These are phyloP conservation scores for Cecidostiba fungosa DNA, from an alignment of 2,888 invertebrate genomes.

Conservation along the genomic window DNA sequence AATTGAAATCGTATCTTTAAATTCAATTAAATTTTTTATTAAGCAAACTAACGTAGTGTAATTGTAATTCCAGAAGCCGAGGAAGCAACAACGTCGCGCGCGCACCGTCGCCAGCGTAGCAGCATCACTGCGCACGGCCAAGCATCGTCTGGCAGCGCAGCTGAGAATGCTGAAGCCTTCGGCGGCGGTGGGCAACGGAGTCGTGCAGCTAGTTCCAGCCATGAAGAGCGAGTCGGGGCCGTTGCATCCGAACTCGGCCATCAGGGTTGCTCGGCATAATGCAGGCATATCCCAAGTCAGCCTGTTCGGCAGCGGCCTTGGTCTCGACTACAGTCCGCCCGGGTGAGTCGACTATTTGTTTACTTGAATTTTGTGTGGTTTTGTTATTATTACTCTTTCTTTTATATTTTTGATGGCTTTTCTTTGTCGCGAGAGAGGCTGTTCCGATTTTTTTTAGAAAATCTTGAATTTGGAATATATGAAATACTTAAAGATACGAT, in stretches of 20 bases:
- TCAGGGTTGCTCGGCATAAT: conserved; percentile 72
- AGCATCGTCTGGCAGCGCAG: conserved; percentile 81
- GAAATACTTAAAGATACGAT: too few relatives aligned
- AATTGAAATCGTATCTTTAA: conserved; percentile 15
- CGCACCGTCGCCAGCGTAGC: conserved; percentile 72
- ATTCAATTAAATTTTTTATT: conserved; percentile 5
- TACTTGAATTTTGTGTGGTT: not conserved
- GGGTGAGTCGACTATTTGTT: conserved; percentile 71
- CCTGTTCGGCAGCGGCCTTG: conserved; percentile 86
- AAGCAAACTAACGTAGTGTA: not conserved
- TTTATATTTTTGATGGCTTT: not conserved
- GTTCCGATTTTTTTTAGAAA: conserved; percentile 45
- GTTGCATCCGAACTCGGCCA: conserved; percentile 63
- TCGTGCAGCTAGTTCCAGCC: conserved; percentile 65
- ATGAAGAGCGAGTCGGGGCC: conserved; percentile 66
- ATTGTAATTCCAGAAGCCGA: conserved; percentile 69
- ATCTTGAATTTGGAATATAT: not conserved
- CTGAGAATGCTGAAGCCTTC: conserved; percentile 78
- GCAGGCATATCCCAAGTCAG: conserved; percentile 83
- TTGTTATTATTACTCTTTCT: not conserved
- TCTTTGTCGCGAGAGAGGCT: not conserved
- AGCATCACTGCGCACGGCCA: conserved; percentile 78
- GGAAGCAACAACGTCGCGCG: conserved; percentile 67
- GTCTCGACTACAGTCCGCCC: conserved; percentile 83
- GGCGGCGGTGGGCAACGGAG: not conserved